These are phyloP conservation scores for Lagria hirta DNA, from an alignment of 2,888 invertebrate genomes.

Conservation along the genomic window DNA sequence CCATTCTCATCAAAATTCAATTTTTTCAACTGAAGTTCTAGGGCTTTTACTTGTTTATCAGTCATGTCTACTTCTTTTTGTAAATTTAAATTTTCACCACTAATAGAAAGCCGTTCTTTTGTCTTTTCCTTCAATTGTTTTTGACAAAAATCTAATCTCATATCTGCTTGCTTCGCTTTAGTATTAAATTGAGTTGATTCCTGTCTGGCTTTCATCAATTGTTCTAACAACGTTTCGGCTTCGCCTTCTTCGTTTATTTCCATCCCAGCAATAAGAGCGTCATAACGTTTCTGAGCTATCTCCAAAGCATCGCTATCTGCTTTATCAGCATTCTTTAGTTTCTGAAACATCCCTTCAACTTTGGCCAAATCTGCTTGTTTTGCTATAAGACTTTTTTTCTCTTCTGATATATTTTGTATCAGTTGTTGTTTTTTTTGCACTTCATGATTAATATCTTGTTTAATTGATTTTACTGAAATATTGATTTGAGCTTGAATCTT, in stretches of 20 bases:
- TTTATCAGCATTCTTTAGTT: constrained; percentile 67
- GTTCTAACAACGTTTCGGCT: constrained; percentile 84
- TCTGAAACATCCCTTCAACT: constrained; percentile 65
- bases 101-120: constrained; percentile 66
- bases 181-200: constrained; percentile 76
- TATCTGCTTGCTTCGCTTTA: constrained; percentile 73
- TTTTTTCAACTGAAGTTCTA: constrained; percentile 54
- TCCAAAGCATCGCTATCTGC: constrained; percentile 67
- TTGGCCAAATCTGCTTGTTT: constrained; percentile 65
- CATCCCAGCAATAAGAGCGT: constrained; percentile 83
- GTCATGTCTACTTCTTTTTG: constrained; percentile 60
- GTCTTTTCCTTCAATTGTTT: constrained; percentile 66
- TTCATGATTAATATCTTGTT: constrained; percentile 67
- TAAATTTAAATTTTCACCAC: constrained; percentile 68
- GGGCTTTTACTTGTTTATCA: constrained; percentile 59
- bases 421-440: constrained; percentile 69
- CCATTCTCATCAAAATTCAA: constrained; percentile 62
- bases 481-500: constrained; percentile 66
- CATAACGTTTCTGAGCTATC: constrained; percentile 75
- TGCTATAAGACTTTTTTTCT: constrained; percentile 61
- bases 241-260: constrained; percentile 76
- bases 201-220: constrained; percentile 80
- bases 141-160: constrained; percentile 69
- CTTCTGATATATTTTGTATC: constrained; percentile 63
- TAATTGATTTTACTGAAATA: constrained; percentile 65